Evolutionary conservation across 2,113 vertebrate species (phyloP), one percentile per base, ranked within the genome.

Genomic region (Callipepla squamata): DNA sequence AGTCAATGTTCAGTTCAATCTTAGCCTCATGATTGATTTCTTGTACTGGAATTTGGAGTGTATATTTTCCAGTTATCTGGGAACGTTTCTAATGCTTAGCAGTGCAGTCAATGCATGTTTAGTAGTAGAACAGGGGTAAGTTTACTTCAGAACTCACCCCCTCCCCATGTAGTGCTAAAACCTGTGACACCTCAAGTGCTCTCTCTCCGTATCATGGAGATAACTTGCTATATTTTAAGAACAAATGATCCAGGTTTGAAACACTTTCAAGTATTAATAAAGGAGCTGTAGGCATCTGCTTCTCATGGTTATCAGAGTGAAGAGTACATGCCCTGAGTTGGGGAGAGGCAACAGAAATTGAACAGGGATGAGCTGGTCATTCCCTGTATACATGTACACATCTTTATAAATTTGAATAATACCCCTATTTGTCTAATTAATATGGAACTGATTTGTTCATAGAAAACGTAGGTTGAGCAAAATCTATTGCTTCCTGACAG

Each of bases 291-390:
- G 32, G 47, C 6, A 75, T 8, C 11, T 47, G 9, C 32, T 42
- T 55, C 21, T 3, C 53, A 4, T 44, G 40, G 78, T 63, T 87
- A 28, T 72, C 12, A 38, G 26, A 20, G 7, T 40, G 40, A 18
- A 55, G 32, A 77, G 3, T 7, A 38, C 0, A 0, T 16, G 38
- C 12, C 44, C 2, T 10, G 20, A 61, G 4, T 22, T 55, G 32
- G 51, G 36, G 8, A 55, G 18, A 78, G 20, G n/a, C 3, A 65
- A 16, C 18, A 10, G 5, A 28, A 22, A 2, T 20, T 81, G 28
- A 84, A 73, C 1, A 1, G 50, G 8, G 22, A 80, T 70, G 65
- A 85, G 3, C 0, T 61, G 2, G 26, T 26, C 6, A 30, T 40
- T 11, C 40, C 9, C 9, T 40, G 40, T 40, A 11, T 14, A 51